Base-by-base conservation (phyloP, 1,140 invertebrate genomes). In the Anastrepha ludens region DNA sequence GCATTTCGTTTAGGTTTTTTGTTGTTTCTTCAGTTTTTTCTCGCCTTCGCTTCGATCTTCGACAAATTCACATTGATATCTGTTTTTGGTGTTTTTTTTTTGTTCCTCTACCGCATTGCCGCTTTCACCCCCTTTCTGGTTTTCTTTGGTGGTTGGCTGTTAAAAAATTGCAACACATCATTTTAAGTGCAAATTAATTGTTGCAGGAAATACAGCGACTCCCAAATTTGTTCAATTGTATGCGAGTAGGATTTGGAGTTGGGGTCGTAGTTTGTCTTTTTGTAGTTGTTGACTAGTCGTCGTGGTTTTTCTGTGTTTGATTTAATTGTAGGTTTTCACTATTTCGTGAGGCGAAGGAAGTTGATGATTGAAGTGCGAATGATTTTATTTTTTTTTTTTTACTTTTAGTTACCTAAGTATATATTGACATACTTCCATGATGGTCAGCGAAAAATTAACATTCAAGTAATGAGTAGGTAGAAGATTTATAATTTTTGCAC, bases 111-210 rank as follows among this genome's bases (percentile, higher is more conserved):
- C 11, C 15, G 41, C 15, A n/a, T 74, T 47, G 15, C 13, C 15
- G 44, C 39, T 74, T 47, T 44, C 41, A 44, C 11, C 6, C 50
- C 50, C 2, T 15, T 13, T 41, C 5, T 41, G 11, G 1, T 13
- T 44, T 70, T 44, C 11, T 2, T 15, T 70, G 39, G 41, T 62
- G 60, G 4, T 70, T 13, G 6, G 11, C 41, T 44, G 67, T 74
- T 55, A 55, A 55, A 55, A 55, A 55, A 55, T 55, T 47, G 67
- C 67, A 74, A 47, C 67, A 74, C 67, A 41, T 74, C 67, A 44
- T 17, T 47, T 74, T 74, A 74, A 74, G 67, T 44, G 41, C 67
- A 47, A 74, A 74, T 74, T 74, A 74, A 74, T 74, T 74, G 41
- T 44, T 74, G 41, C 67, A 44, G 67, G 67, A 44, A 74, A 74